Base-by-base conservation (phyloP, 2,113 vertebrate species). In the Plecotus auritus region DNA sequence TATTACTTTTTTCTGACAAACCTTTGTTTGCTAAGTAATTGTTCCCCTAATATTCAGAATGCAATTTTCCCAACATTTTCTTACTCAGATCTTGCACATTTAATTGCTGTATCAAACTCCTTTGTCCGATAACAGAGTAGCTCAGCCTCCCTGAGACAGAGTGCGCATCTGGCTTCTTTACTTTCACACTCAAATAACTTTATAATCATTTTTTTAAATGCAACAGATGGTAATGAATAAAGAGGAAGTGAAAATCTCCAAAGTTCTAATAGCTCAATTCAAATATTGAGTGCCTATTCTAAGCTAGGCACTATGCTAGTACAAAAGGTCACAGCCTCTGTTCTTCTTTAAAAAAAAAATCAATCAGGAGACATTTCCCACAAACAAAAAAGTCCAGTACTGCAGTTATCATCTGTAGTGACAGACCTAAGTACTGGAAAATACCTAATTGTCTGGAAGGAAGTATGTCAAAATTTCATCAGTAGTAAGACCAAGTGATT, bases 181-280 rank as follows among this genome's bases (percentile, higher is more conserved):
- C 51, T 95, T 88, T 85, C 76, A 82, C 40, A 73, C 4, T 88
- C 28, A 88, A 85, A 93, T 94, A 14, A 61, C 23, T 93, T 93
- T 82, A 47, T 91, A 86, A 82, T 26, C 12, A 64, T 84, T 61
- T 35, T 95, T 70, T 54, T 2, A 56, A 77, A 91, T 37, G 20
- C 28, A 93, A 66, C 54, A 69, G 14, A 81, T 42, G 56, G 9
- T 42, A 35, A 74, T 59, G 16, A 90, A 88, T 30, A 23, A 69
- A 59, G 20, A 74, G 37, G 26, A 93, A 88, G 10, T 66, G 26
- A 70, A 56, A 69, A 17, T 56, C 35, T 47, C 78, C 77, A 73
- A 56, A 73, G n/a, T 49, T 77, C 51, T 77, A 90, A 82, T 0
- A 42, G 42, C 56, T 93, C 76, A 72, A 69, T 77, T 92, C 56